phyloP scores from a whole-genome alignment of 1,140 invertebrate genomes.

The Drosophila littoralis region DNA sequence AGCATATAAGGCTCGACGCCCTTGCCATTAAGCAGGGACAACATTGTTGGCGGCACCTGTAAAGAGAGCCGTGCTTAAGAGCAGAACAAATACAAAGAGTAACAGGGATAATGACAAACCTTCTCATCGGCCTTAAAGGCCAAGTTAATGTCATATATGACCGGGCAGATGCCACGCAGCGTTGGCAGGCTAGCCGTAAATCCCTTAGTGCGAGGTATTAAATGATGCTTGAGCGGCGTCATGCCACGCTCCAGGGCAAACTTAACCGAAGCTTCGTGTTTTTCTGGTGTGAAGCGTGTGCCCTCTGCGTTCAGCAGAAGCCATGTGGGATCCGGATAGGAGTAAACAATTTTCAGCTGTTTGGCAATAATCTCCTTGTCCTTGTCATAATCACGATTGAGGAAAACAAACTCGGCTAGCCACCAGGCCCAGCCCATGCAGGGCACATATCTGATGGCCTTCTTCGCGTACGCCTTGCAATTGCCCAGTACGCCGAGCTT shows the following conservation, averaged over 20 bases:
- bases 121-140: conserved; percentile 89
- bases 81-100: conserved; percentile 55
- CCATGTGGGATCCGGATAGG: conserved; percentile 95
- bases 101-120: conserved; percentile 21
- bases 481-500: conserved; percentile 91
- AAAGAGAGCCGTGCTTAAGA: neutral
- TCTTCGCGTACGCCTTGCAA: conserved; percentile 97
- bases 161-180: conserved; percentile 90
- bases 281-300: conserved; percentile 94
- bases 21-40: conserved; percentile 92
- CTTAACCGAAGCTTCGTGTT: conserved; percentile 94
- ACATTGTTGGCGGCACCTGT: conserved; percentile 90
- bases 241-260: conserved; percentile 95
- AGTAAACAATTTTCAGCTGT: conserved; percentile 92
- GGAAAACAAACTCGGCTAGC: conserved; percentile 96
- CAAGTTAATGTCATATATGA: conserved; percentile 94
- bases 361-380: conserved; percentile 92
- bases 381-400: conserved; percentile 96
- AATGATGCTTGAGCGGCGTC: conserved; percentile 93
- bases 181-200: conserved; percentile 91
- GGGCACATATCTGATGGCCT: conserved; percentile 95
- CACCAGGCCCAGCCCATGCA: conserved; percentile 98
- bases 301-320: conserved; percentile 97
- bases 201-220: conserved; percentile 96
- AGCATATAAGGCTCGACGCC: conserved; percentile 90